Base-by-base conservation (phyloP, 2,797 vertebrate species). In the Manis crassicaudata region DNA sequence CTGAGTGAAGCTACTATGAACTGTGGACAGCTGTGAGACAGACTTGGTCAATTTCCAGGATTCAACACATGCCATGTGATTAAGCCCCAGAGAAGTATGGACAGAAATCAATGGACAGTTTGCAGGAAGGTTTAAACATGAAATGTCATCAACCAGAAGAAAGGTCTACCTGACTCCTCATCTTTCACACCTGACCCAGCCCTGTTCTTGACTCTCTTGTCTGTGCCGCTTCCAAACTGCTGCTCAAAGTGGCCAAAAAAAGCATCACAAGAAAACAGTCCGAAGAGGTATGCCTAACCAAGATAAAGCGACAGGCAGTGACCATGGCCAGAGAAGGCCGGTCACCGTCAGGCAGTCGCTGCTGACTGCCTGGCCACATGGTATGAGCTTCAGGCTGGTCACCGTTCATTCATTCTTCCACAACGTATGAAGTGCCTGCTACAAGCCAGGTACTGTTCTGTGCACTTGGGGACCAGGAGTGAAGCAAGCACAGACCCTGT, bases 291-390 rank as follows among this genome's bases (percentile, higher is more conserved):
- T 63, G 7, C 1, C 76, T 76, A 54, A 50, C 35, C 3, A 27
- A 52, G 7, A 72, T 6, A 75, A 93, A 50, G 70, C 5, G 35
- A 79, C 90, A 50, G 37, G 4, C 3, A 70, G 7, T 1, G 21
- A 17, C 11, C 18, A 12, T 1, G 82, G 29, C 18, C 58, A 82
- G 25, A 50, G 23, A 72, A 60, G 7, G 6, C 25, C 93, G 16
- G 21, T 11, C 12, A 16, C 0, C 7, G 0, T 29, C 6, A 8
- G 0, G 4, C 0, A 16, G 25, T 23, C 6, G 65, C 40, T 12
- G 12, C n/a, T 29, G 20, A 27, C 20, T 70, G 23, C 25, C 40
- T 90, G 18, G 32, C 25, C 21, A 21, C 7, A 56, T 0, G 2
- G n/a, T n/a, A 11, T n/a, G 29, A 4, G 11, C 29, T 67, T 65